Base-by-base conservation (phyloP, 2,888 invertebrate genomes). In the Apodemia mormo region DNA sequence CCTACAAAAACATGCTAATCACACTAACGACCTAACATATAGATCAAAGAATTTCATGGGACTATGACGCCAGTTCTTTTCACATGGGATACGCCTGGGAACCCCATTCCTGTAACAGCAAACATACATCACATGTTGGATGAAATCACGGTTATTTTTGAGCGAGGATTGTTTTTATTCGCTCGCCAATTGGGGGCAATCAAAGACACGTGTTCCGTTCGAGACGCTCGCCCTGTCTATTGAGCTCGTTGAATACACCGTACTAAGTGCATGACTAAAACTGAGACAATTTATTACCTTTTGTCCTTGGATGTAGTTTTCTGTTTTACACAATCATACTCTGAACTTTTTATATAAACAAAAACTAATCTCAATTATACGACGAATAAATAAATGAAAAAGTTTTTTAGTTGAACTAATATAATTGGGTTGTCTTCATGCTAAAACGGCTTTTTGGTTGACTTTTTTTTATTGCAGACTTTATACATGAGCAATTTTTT, bases 121-220 rank as follows among this genome's bases (percentile, higher is more conserved):
- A 45, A 45, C 87, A 87, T 83, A 79, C 85, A 84, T 89, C 92
- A 93, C 90, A 91, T 92, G 92, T 89, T 92, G 82, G 85, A 93
- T 93, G 92, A 92, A 93, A 93, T 93, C 93, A 93, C 92, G 89
- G 92, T 87, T 93, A 93, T 93, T 93, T 93, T 92, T 91, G 89
- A 89, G 89, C 89, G 88, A 88, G 86, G 92, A 92, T 92, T 92
- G 92, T 93, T 93, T 93, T 93, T 92, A 93, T 93, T 93, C 89
- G 92, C 83, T 87, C 90, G 91, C 92, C 93, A 93, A 93, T 93
- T 93, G 93, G 83, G 92, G 92, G 88, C 93, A 92, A 93, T 93
- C 92, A 93, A 80, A 83, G 91, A 88, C 92, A 93, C 93, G 93
- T 92, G 93, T 91, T 90, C 82, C 85, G 86, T 79, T 78, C 81